These are phyloP conservation scores for Cephalopachus bancanus DNA, from an alignment of 2,797 vertebrate genomes.

Conservation along the genomic window DNA sequence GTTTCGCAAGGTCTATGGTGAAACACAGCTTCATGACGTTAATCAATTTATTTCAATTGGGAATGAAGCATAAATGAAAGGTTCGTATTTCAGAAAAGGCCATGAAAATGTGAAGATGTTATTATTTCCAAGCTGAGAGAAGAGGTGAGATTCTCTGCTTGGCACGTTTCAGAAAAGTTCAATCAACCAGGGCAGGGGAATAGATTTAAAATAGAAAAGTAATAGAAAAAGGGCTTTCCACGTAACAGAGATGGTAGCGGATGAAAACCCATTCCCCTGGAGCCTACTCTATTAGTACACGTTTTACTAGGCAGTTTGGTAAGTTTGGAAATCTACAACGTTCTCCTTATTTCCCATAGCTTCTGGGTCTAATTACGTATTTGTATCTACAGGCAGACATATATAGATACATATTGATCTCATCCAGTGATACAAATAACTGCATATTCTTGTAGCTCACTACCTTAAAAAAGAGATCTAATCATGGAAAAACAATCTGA, in stretches of 20 bases:
- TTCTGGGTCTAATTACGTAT: conserved; percentile 29
- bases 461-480: conserved; percentile 44
- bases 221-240: conserved; percentile 72
- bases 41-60: conserved; percentile 82
- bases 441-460: background rate
- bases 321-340: conserved; percentile 33
- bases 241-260: background rate
- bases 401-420: background rate
- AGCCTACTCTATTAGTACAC: conserved; percentile 55
- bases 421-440: background rate
- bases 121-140: conserved; percentile 74
- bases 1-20: conserved; percentile 70
- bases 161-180: conserved; percentile 74
- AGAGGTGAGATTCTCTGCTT: conserved; percentile 65
- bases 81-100: conserved; percentile 70
- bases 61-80: conserved; percentile 75
- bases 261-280: conserved; percentile 53
- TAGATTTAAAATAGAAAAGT: conserved; percentile 80
- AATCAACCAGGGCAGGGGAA: conserved; percentile 62
- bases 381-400: background rate
- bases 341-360: conserved; percentile 49
- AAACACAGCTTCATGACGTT: conserved; percentile 62
- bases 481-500: background rate
- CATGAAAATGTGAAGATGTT: conserved; percentile 78
- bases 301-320: conserved; percentile 58